A percentile compares a stretch with the other conserved stretches of the same genome.
These are phyloP conservation scores for Nibea coibor DNA, from an alignment of 2,113 vertebrate species.

Conservation along the genomic window DNA sequence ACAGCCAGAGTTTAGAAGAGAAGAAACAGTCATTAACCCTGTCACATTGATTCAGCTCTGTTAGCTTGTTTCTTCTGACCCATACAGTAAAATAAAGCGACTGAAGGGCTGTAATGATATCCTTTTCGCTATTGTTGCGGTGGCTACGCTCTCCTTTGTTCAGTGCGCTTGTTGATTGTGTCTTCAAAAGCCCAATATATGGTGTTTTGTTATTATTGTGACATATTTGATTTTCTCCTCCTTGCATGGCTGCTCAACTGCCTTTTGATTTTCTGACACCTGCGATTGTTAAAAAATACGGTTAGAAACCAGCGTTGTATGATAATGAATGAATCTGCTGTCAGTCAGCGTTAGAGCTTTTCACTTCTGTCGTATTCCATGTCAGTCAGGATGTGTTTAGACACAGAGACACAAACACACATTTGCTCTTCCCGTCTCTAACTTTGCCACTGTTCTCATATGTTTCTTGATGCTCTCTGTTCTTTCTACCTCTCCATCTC, in stretches of 20 bases:
- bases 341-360: slow-evolving; percentile 68
- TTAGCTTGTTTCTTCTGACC: slow-evolving; percentile 67
- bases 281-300: slow-evolving; percentile 68
- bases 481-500: slow-evolving; percentile 40
- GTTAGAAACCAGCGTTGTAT: slow-evolving; percentile 67
- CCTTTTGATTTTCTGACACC: slow-evolving; percentile 75
- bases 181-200: slow-evolving; percentile 63
- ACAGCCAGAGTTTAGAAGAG: slow-evolving; percentile 68
- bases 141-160: slow-evolving; percentile 39
- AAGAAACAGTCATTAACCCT: slow-evolving; percentile 81
- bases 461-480: slow-evolving; percentile 42
- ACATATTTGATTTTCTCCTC: slow-evolving; percentile 72
- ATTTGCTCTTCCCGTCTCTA: slow-evolving; percentile 25
- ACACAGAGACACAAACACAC: slow-evolving; percentile 16
- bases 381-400: slow-evolving; percentile 54
- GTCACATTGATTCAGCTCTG: slow-evolving; percentile 76
- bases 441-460: slow-evolving; percentile 26
- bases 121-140: slow-evolving; percentile 43
- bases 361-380: slow-evolving; percentile 43
- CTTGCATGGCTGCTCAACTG: slow-evolving; percentile 65
- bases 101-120: slow-evolving; percentile 61
- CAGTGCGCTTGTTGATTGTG: slow-evolving; percentile 61
- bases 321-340: slow-evolving; percentile 74
- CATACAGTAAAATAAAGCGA: slow-evolving; percentile 62
- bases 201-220: slow-evolving; percentile 68